A percentile compares a stretch with the other conserved stretches of the same genome.
phyloP scores from a whole-genome alignment of 2,113 vertebrate species.

The Atlantisia rogersi region DNA sequence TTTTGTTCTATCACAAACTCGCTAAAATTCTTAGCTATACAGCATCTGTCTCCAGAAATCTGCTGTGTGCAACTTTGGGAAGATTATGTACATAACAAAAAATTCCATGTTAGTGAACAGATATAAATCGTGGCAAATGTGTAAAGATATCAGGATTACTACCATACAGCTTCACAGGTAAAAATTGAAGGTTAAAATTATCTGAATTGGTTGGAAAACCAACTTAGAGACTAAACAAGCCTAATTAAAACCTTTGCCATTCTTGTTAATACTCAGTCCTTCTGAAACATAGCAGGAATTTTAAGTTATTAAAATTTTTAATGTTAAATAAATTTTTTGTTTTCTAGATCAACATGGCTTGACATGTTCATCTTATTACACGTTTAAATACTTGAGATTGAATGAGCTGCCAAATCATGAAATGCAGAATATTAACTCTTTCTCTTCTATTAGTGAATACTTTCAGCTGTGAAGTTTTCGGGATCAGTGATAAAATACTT shows the following conservation, averaged over 20 bases:
- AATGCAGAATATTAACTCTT: not conserved
- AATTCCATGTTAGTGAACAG: not conserved
- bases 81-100: not conserved
- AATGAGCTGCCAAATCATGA: not conserved
- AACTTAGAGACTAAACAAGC: not conserved
- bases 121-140: not conserved
- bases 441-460: not conserved
- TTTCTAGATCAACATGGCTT: not conserved
- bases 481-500: not conserved
- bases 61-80: accelerated
- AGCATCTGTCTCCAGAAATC: not conserved
- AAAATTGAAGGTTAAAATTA: not conserved
- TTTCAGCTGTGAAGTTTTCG: not conserved
- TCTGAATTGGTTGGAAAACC: not conserved
- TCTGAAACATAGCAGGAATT: no score
- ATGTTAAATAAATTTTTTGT: not conserved
- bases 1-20: not conserved
- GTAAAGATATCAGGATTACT: not conserved
- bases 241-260: not conserved
- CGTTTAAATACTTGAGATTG: not conserved
- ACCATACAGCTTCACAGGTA: not conserved
- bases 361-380: not conserved
- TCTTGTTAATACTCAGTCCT: not conserved
- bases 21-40: not conserved
- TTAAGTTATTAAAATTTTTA: not conserved